Conservation (phyloP, 2,113 vertebrate species). For the Salvelinus namaycush region DNA sequence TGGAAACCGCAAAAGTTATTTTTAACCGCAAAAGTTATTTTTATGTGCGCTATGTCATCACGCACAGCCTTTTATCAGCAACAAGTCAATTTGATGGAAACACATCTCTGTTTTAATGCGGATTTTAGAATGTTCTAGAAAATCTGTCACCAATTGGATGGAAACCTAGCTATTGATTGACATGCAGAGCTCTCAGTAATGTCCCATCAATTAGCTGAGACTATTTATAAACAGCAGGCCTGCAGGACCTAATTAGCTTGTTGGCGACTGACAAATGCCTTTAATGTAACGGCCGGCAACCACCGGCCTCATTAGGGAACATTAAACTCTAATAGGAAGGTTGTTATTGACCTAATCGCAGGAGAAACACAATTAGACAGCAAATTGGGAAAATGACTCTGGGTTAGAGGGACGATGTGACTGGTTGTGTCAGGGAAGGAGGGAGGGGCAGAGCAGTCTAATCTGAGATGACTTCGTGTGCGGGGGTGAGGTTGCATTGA, state of each 20-base stretch:
- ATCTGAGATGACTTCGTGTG: constrained; percentile 57
- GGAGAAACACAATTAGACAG: constrained; percentile 66
- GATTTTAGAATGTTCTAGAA: too few species aligned
- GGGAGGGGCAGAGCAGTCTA: neutral
- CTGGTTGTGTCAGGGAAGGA: neutral
- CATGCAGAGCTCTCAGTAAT: constrained; percentile 43
- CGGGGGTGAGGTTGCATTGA: constrained; percentile 38
- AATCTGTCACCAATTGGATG: too few species aligned
- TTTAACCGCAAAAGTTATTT: too few species aligned
- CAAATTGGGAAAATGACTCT: constrained; percentile 58
- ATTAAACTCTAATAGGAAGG: constrained; percentile 74
- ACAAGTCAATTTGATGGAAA: too few species aligned
- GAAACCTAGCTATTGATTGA: constrained; percentile 32
- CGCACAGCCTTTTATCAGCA: too few species aligned
- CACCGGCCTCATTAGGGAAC: constrained; percentile 69
- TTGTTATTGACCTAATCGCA: constrained; percentile 72
- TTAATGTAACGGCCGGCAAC: constrained; percentile 47
- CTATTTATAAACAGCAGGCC: constrained; percentile 66
- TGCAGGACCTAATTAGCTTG: constrained; percentile 61
- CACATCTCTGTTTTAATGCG: too few species aligned
- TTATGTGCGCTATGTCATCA: too few species aligned
- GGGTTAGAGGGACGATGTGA: constrained; percentile 48
- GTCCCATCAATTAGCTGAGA: constrained; percentile 63
- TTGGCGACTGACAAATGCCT: constrained; percentile 38
- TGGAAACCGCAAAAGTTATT: too few species aligned